Evolutionary conservation across 2,797 vertebrate species (phyloP).

Genomic region (Pipistrellus nathusii): DNA sequence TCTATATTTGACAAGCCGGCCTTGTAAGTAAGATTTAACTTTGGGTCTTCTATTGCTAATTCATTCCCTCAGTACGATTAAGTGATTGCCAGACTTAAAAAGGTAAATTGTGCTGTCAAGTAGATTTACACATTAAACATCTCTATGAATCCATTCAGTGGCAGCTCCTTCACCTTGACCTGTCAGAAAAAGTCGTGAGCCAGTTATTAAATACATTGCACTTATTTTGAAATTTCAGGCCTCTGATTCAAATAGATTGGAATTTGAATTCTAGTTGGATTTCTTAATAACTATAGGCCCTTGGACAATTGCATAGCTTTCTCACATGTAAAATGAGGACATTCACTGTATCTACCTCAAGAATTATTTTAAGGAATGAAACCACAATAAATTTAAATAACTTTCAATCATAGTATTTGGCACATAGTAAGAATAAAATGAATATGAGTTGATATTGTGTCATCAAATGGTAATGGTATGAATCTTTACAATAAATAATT

Average conservation of each 20-base stretch:
- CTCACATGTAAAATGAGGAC: neutral
- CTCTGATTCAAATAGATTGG: neutral
- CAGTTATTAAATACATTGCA: neutral
- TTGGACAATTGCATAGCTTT: neutral
- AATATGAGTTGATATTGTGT: neutral
- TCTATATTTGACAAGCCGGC: neutral
- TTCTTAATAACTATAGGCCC: neutral
- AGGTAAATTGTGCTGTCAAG: neutral
- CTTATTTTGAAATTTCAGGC: neutral
- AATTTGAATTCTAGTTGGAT: constrained; percentile 7
- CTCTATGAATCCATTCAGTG: neutral
- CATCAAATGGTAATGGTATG: neutral
- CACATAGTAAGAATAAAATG: neutral
- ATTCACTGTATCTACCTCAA: neutral
- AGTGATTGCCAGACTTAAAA: neutral
- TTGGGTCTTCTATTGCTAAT: neutral
- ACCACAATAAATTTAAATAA: constrained; percentile 17
- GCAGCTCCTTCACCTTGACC: neutral
- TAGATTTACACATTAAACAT: neutral
- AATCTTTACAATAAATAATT: neutral
- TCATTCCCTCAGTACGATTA: neutral
- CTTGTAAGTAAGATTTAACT: neutral
- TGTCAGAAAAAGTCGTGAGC: neutral
- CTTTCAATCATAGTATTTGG: neutral
- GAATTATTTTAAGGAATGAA: constrained; percentile 7